Evolutionary conservation across 2,113 vertebrate genomes (phyloP).

Genomic region (Cyrtonyx montezumae): DNA sequence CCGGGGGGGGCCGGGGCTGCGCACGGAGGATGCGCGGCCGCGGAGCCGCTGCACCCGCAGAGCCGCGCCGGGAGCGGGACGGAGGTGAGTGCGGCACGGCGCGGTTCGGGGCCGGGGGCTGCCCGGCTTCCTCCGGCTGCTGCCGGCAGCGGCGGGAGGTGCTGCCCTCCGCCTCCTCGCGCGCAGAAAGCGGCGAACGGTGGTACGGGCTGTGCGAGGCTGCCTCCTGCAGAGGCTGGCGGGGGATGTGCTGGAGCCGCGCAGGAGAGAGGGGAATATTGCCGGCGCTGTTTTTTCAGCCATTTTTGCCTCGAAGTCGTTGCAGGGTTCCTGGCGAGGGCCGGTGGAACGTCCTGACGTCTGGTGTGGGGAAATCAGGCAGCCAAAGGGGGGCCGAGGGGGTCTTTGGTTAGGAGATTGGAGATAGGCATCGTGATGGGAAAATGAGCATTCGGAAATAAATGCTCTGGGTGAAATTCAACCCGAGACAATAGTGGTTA

Average conservation of each 20-base stretch:
- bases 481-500: neutral
- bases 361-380: neutral
- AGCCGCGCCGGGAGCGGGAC: neutral
- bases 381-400: neutral
- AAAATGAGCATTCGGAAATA: neutral
- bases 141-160: neutral
- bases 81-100: slow-evolving; percentile 25
- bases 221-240: accelerated
- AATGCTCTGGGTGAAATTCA: neutral
- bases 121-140: accelerated
- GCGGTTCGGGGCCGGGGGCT: accelerated
- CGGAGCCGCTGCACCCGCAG: neutral
- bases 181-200: accelerated
- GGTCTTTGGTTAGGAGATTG: neutral
- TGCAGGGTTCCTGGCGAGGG: neutral
- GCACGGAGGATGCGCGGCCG: slow-evolving; percentile 20
- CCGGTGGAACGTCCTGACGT: neutral
- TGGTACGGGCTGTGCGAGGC: accelerated
- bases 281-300: accelerated
- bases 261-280: accelerated
- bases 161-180: accelerated
- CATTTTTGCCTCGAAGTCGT: neutral
- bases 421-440: neutral
- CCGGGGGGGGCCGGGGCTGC: neutral
- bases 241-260: neutral